Evolutionary conservation across 1,140 invertebrate genomes (phyloP).

Genomic region (Aphis gossypii): DNA sequence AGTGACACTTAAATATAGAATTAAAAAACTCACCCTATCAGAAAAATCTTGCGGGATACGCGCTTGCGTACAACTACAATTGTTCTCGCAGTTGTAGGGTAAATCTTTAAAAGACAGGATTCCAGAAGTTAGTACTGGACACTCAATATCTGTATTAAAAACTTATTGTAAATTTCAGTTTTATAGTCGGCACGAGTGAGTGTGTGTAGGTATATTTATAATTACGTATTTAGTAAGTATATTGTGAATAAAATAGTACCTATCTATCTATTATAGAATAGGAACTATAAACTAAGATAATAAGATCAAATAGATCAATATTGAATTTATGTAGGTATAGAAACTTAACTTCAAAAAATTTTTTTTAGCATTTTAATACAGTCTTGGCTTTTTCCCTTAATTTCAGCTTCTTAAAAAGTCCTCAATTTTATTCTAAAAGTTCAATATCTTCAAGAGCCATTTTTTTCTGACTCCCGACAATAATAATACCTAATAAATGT

Average conservation of each 20-base stretch:
- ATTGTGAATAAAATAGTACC: not conserved
- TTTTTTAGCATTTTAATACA: too few relatives aligned
- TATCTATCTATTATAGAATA: not conserved
- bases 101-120: not conserved
- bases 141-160: not conserved
- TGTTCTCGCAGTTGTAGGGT: not conserved
- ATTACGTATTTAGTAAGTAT: not conserved
- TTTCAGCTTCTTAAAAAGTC: too few relatives aligned
- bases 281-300: too few relatives aligned
- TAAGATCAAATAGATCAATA: too few relatives aligned
- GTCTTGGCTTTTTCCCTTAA: too few relatives aligned
- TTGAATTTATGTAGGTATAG: not conserved
- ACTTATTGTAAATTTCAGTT: not conserved
- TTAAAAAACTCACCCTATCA: not conserved
- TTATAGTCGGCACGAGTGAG: not conserved
- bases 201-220: not conserved
- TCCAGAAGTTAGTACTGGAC: not conserved
- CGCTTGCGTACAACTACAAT: not conserved
- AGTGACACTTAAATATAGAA: not conserved
- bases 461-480: too few relatives aligned
- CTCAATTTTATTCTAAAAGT: too few relatives aligned
- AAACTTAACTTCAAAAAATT: too few relatives aligned
- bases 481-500: too few relatives aligned
- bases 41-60: not conserved
- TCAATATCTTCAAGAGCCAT: too few relatives aligned